Evolutionary conservation across 2,888 invertebrate genomes (phyloP).

Genomic region (Empis livida): DNA sequence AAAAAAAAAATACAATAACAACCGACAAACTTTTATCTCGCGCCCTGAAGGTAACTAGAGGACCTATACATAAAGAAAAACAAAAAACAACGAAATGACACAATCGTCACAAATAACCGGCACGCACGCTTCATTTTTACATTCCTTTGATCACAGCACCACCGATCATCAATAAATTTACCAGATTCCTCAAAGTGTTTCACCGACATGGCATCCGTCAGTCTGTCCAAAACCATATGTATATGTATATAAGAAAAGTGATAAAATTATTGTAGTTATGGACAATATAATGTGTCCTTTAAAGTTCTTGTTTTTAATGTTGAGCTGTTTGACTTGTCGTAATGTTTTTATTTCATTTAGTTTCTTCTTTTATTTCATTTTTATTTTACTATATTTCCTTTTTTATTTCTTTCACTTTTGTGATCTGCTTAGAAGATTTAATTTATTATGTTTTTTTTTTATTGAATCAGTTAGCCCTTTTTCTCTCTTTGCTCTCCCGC

Average conservation of each 20-base stretch:
- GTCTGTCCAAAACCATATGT: conserved; percentile 11
- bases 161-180: conserved; percentile 21
- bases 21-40: too few species aligned
- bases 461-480: too few species aligned
- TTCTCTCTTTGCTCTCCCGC: too few species aligned
- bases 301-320: conserved; percentile 10
- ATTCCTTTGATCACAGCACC: conserved; percentile 20
- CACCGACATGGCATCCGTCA: conserved; percentile 21
- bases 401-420: too few species aligned
- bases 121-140: conserved; percentile 17
- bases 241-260: conserved; percentile 1
- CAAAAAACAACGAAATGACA: too few species aligned
- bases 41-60: too few species aligned
- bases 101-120: conserved; percentile 11
- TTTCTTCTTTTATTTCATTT: neutral
- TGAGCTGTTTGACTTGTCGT: conserved; percentile 4
- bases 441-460: too few species aligned
- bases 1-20: conserved; percentile 3
- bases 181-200: conserved; percentile 23
- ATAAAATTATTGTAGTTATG: conserved; percentile 17
- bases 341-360: neutral
- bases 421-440: too few species aligned
- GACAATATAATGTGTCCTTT: conserved; percentile 12
- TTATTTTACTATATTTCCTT: too few species aligned
- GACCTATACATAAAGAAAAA: too few species aligned